Percentiles rank a stretch among this genome's conserved stretches.
phyloP scores from a whole-genome alignment of 2,113 vertebrate species.

The Phyllostomus discolor region DNA sequence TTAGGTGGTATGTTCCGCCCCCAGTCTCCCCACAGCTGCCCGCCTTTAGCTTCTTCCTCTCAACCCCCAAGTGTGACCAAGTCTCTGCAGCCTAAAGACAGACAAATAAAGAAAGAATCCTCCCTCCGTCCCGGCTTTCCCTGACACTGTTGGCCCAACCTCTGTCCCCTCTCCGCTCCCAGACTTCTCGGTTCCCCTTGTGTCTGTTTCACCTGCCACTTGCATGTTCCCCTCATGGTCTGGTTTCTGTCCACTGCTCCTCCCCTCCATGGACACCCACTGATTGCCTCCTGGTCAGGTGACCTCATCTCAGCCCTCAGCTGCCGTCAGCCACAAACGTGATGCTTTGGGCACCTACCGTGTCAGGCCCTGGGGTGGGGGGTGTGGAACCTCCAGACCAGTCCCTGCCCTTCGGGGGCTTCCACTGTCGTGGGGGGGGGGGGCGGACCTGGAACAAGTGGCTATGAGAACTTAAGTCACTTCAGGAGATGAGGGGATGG shows the following conservation, averaged over 20 bases:
- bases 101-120: background rate
- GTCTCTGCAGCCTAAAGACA: background rate
- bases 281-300: background rate
- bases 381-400: background rate
- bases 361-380: background rate
- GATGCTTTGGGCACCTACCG: background rate
- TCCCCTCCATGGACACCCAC: background rate
- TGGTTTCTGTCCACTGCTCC: background rate
- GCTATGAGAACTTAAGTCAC: background rate
- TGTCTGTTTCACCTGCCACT: background rate
- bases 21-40: background rate
- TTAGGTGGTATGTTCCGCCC: background rate
- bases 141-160: background rate
- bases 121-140: background rate
- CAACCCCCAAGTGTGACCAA: background rate
- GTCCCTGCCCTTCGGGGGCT: background rate
- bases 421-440: background rate
- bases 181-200: background rate
- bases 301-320: background rate
- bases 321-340: background rate
- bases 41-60: background rate
- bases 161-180: background rate
- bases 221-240: background rate
- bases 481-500: background rate
- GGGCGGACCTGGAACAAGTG: background rate